Percentiles rank a stretch among this genome's conserved stretches.
Conservation (phyloP, 1,140 invertebrate genomes). For the Hyles euphorbiae region DNA sequence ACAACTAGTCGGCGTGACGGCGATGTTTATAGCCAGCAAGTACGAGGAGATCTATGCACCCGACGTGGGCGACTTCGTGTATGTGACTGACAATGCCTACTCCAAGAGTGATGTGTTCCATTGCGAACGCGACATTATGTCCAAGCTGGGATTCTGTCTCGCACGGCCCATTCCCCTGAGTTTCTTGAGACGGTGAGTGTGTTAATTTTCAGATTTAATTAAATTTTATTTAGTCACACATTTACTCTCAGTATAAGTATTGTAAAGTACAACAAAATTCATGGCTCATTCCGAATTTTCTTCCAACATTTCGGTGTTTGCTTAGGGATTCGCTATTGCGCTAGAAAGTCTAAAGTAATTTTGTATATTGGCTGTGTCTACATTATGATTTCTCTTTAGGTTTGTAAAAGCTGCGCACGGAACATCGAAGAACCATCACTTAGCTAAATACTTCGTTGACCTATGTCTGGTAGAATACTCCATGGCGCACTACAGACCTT, state of each 20-base stretch:
- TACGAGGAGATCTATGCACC: constrained; percentile 97
- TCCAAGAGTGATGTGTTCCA: constrained; percentile 85
- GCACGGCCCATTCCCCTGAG: constrained; percentile 90
- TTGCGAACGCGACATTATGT: constrained; percentile 90
- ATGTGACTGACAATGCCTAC: constrained; percentile 94
- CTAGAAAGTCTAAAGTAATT: too few species aligned
- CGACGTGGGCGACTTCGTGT: constrained; percentile 92
- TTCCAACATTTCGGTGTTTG: too few species aligned
- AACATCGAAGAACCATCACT: constrained; percentile 82
- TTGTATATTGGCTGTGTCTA: too few species aligned
- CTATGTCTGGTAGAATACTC: constrained; percentile 89
- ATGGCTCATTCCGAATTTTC: too few species aligned
- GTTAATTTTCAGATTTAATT: constrained; percentile 9
- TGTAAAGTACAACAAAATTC: too few species aligned
- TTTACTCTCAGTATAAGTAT: too few species aligned
- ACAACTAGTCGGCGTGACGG: constrained; percentile 93
- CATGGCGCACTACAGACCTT: constrained; percentile 88
- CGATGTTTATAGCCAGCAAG: constrained; percentile 94
- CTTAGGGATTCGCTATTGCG: too few species aligned
- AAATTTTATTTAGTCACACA: too few species aligned
- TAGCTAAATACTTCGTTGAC: constrained; percentile 96
- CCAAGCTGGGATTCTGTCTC: constrained; percentile 86
- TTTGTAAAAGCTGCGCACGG: constrained; percentile 81
- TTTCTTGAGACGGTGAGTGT: constrained; percentile 85
- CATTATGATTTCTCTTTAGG: constrained; percentile 52